Percentiles rank a stretch among this genome's conserved stretches.
Conservation (phyloP, 2,888 invertebrate genomes). For the Pristionchus mayeri region DNA sequence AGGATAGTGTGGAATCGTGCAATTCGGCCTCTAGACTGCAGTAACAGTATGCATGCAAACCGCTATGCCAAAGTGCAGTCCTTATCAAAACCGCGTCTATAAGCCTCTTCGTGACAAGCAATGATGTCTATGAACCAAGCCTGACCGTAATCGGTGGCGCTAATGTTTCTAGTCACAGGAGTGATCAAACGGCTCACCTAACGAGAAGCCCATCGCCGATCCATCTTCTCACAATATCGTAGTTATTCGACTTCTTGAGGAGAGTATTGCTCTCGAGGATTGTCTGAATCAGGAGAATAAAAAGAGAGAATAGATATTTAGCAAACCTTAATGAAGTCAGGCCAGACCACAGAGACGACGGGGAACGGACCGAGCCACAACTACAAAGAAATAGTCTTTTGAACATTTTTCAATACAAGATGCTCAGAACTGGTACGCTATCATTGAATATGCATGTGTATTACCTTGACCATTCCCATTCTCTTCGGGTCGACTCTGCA, state of each 20-base stretch:
- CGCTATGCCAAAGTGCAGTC: too few relatives aligned
- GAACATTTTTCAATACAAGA: conserved; percentile 52
- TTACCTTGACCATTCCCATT: conserved; percentile 41
- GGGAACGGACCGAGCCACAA: conserved; percentile 65
- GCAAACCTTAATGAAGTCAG: conserved; percentile 57
- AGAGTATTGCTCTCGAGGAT: conserved; percentile 73
- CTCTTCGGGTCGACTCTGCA: neutral
- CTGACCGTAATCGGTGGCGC: too few relatives aligned
- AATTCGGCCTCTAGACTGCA: too few relatives aligned
- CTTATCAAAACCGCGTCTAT: too few relatives aligned
- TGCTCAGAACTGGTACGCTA: too few relatives aligned
- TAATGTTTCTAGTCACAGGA: too few relatives aligned
- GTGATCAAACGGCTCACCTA: conserved; percentile 73
- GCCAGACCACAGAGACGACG: conserved; percentile 54
- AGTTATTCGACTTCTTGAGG: conserved; percentile 77
- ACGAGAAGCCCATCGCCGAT: conserved; percentile 79
- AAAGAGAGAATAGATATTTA: neutral
- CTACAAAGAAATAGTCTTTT: conserved; percentile 30
- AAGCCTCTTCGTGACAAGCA: too few relatives aligned
- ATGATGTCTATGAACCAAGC: too few relatives aligned
- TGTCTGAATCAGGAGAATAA: conserved; percentile 20
- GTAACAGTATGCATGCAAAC: too few relatives aligned
- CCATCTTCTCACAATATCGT: conserved; percentile 78
- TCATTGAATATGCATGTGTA: too few relatives aligned
- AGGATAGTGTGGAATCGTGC: too few relatives aligned